Evolutionary conservation across 2,113 vertebrate genomes (phyloP).

Genomic region (Abramis brama): DNA sequence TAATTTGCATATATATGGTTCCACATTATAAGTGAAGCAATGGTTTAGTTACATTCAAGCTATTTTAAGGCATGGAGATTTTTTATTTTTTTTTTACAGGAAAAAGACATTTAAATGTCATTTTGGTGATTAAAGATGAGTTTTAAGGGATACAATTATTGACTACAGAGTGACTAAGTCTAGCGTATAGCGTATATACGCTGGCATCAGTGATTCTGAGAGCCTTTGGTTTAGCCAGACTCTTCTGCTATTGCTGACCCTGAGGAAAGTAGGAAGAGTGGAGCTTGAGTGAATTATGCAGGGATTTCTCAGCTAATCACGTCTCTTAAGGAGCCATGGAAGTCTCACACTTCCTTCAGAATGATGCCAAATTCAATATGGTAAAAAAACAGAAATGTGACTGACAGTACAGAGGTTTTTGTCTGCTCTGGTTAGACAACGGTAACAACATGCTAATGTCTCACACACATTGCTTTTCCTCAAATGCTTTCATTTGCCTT

Average conservation of each 20-base stretch:
- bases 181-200: too few species aligned
- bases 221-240: background rate
- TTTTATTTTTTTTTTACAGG: too few species aligned
- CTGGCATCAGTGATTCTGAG: background rate
- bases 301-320: slow-evolving; percentile 35
- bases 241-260: background rate
- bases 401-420: background rate
- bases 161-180: too few species aligned
- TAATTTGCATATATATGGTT: too few species aligned
- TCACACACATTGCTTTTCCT: background rate
- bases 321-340: slow-evolving; percentile 39
- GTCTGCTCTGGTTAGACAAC: background rate
- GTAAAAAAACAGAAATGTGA: slow-evolving; percentile 9
- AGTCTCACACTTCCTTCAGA: slow-evolving; percentile 28
- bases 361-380: slow-evolving; percentile 30
- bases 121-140: too few species aligned
- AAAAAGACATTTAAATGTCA: too few species aligned
- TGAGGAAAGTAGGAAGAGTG: slow-evolving; percentile 1
- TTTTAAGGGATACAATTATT: too few species aligned
- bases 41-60: too few species aligned
- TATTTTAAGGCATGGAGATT: too few species aligned
- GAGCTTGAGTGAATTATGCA: slow-evolving; percentile 32
- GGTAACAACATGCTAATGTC: background rate
- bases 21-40: too few species aligned
- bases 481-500: slow-evolving; percentile 14